phyloP scores from a whole-genome alignment of 2,888 invertebrate species.

The Parnassius smintheus region DNA sequence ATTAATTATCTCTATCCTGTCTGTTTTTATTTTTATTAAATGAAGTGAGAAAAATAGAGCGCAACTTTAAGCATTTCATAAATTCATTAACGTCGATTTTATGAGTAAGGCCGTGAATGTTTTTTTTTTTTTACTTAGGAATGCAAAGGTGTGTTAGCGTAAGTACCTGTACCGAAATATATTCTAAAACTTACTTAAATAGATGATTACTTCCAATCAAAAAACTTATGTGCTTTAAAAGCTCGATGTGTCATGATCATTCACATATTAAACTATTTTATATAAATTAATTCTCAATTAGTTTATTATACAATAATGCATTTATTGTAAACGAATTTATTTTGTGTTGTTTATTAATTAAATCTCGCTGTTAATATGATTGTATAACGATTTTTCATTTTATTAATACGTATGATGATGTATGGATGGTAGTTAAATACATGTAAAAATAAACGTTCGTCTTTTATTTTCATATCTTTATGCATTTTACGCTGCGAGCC shows the following conservation, averaged over 20 bases:
- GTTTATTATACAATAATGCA: slow-evolving; percentile 54
- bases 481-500: no score
- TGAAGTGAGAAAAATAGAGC: no score
- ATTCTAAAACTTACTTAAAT: slow-evolving; percentile 16
- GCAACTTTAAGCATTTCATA: no score
- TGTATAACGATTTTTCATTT: slow-evolving; percentile 42
- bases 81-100: no score
- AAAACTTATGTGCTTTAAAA: slow-evolving; percentile 46
- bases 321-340: slow-evolving; percentile 79
- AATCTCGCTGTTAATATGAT: slow-evolving; percentile 50
- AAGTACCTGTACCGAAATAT: slow-evolving; percentile 3
- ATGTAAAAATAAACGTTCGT: slow-evolving; percentile 43
- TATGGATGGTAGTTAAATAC: slow-evolving; percentile 53
- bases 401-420: slow-evolving; percentile 44
- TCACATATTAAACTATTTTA: slow-evolving; percentile 50
- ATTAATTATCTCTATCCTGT: neutral
- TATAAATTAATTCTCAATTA: slow-evolving; percentile 45
- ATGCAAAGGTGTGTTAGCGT: slow-evolving; percentile 1
- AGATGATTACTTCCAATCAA: neutral
- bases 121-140: neutral
- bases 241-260: slow-evolving; percentile 51
- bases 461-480: slow-evolving; percentile 19
- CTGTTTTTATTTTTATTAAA: neutral
- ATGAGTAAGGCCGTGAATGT: neutral
- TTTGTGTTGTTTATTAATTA: slow-evolving; percentile 57